Evolutionary conservation across 2,797 vertebrate species (phyloP).

Genomic region (Pogoniulus pusillus): DNA sequence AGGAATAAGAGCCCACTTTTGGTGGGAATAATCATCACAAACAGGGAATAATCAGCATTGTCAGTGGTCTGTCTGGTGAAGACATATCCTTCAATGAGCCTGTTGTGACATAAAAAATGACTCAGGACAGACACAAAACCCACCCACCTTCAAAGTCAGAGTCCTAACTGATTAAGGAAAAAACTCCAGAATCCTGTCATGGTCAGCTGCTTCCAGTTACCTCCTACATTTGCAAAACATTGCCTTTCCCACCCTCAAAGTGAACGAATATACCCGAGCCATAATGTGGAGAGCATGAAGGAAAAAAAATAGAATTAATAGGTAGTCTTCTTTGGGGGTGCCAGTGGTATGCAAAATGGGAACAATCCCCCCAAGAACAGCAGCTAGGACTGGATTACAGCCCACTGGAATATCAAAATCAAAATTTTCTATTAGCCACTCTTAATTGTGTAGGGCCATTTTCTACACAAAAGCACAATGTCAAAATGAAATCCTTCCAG

Average conservation of each 20-base stretch:
- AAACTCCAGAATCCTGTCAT: not conserved
- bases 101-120: not conserved
- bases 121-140: constrained; percentile 21
- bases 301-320: not conserved
- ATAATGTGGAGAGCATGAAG: not conserved
- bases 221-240: constrained; percentile 11
- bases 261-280: not conserved
- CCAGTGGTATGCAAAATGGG: not conserved
- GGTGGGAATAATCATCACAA: not conserved
- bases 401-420: not conserved
- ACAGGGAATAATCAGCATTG: not conserved
- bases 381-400: not conserved
- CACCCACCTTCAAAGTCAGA: constrained; percentile 16
- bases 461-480: constrained; percentile 1
- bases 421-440: not conserved
- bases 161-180: not conserved
- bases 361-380: not conserved
- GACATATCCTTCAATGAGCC: not conserved
- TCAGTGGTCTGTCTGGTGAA: not conserved
- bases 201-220: constrained; percentile 13
- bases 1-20: not conserved
- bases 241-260: not conserved
- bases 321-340: not conserved
- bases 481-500: constrained; percentile 41
- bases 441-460: not conserved